A percentile compares a stretch with the other conserved stretches of the same genome.
Conservation (phyloP, 1,140 invertebrate species). For the Pseudomyrmex flavicornis region DNA sequence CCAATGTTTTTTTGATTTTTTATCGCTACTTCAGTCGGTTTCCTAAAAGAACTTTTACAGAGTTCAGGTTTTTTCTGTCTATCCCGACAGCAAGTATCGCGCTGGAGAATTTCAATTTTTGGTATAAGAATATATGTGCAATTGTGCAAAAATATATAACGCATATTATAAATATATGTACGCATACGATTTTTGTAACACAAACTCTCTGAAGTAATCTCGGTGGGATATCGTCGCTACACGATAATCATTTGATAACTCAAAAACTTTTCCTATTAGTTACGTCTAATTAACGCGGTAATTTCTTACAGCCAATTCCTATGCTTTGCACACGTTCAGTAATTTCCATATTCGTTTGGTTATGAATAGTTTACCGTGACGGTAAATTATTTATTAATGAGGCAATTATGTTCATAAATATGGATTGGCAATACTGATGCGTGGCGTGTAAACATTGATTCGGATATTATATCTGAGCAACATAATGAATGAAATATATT, state of each 20-base stretch:
- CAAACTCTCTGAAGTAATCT: no score
- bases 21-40: not conserved
- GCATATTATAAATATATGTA: no score
- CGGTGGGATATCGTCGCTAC: no score
- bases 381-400: slow-evolving; percentile 18
- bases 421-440: slow-evolving; percentile 18
- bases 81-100: not conserved
- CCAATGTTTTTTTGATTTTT: not conserved
- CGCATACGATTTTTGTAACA: no score
- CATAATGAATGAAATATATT: slow-evolving; percentile 12
- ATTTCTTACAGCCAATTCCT: not conserved
- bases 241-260: no score
- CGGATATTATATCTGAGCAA: not conserved
- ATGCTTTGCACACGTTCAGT: not conserved
- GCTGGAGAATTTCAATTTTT: not conserved
- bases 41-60: not conserved
- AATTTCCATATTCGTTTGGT: not conserved
- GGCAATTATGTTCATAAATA: slow-evolving; percentile 20
- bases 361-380: not conserved
- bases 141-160: no score
- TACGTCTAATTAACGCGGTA: no score
- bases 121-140: no score
- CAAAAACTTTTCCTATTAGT: no score
- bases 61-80: not conserved
- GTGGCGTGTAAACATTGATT: slow-evolving; percentile 3